These are phyloP conservation scores for Lagopus muta DNA, from an alignment of 2,113 vertebrate genomes.

Conservation along the genomic window DNA sequence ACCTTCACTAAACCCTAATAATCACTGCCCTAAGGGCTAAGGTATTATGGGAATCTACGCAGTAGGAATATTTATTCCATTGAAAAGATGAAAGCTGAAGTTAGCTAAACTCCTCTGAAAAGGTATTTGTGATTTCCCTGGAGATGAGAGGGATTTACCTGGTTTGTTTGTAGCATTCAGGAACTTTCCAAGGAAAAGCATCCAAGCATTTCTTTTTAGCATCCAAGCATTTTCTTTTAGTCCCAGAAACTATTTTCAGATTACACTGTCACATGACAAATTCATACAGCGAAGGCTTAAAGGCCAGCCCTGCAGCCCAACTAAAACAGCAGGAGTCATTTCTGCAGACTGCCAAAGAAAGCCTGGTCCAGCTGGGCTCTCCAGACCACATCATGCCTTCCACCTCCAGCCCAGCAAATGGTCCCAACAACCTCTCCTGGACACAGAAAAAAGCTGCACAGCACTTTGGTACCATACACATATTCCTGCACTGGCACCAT, in stretches of 20 bases:
- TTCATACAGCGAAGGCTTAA: neutral
- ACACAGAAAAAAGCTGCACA: neutral
- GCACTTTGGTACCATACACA: neutral
- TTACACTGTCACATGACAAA: neutral
- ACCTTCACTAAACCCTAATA: neutral
- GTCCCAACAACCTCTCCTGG: neutral
- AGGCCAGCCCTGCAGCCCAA: neutral
- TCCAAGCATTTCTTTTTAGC: neutral
- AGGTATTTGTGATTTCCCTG: neutral
- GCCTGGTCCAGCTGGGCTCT: neutral
- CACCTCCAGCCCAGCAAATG: neutral
- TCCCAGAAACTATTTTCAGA: neutral
- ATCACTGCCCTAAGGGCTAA: neutral
- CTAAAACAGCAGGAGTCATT: neutral
- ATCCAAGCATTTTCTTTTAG: neutral
- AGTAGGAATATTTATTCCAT: neutral
- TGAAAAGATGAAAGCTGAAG: neutral
- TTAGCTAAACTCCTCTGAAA: neutral
- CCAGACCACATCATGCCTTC: neutral
- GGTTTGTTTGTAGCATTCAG: neutral
- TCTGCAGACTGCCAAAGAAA: neutral
- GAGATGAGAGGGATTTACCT: neutral
- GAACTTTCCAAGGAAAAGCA: neutral
- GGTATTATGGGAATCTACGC: accelerated
- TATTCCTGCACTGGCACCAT: neutral